Base-by-base conservation (phyloP, 2,888 invertebrate genomes). In the Incurvaria masculella region DNA sequence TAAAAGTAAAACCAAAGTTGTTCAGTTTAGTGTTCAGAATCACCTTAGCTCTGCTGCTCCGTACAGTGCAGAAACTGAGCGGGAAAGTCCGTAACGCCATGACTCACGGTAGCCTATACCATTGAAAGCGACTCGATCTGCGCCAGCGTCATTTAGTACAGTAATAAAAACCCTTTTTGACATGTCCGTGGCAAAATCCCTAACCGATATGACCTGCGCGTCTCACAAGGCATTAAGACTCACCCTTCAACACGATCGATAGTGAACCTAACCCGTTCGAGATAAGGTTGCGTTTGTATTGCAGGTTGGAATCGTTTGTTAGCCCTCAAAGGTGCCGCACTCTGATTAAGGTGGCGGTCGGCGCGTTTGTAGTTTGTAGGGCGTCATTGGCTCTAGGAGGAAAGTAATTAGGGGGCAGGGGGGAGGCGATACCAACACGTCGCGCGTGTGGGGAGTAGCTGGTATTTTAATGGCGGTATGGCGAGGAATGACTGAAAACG, bases 141-240 rank as follows among this genome's bases (percentile, higher is more conserved):
- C n/a, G 68, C 71, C 70, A 74, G 72, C 51, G 63, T 67, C 73
- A 72, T 78, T 76, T 76, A 73, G 69, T 63, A 62, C 59, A 61
- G 68, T 68, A 69, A 78, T 79, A 78, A 79, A 46, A 75, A 74
- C 68, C 72, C 72, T 75, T 79, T 73, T 79, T 79, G 79, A 79
- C 79, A 74, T 70, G 73, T 74, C 78, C 76, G 70, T 76, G 79
- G 78, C 79, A 79, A 76, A 78, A 79, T 71, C 75, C 73, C 71
- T 73, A 72, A 74, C 76, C 68, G 73, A 75, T 76, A 75, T 67
- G 69, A 70, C 69, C 71, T 69, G 68, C 68, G 16, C 72, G 68
- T 66, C 66, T 65, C 63, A 60, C 63, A 70, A 10, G 74, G 76
- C 72, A 76, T 74, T 76, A 76, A 76, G 75, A 74, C 76, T 68